These are phyloP conservation scores for Eulemur macaco DNA, from an alignment of 2,113 vertebrate genomes.

Conservation along the genomic window DNA sequence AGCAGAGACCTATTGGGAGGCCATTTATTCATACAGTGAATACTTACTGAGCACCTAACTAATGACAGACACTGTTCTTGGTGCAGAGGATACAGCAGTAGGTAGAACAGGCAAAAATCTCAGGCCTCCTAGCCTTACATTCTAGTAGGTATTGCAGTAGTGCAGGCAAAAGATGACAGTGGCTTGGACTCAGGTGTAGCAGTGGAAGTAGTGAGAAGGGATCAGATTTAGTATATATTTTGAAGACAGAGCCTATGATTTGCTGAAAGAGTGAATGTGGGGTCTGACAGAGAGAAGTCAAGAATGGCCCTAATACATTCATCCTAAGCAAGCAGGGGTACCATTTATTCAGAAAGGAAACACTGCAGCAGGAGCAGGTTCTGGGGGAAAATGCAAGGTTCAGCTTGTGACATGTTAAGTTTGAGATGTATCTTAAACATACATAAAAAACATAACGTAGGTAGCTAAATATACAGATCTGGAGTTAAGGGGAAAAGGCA, in stretches of 20 bases:
- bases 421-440: not conserved
- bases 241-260: not conserved
- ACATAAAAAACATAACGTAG: not conserved
- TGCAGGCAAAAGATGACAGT: not conserved
- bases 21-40: not conserved
- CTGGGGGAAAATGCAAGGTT: not conserved
- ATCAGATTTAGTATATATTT: not conserved
- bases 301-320: not conserved
- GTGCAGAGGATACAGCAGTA: not conserved
- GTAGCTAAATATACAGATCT: not conserved
- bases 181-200: not conserved
- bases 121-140: not conserved
- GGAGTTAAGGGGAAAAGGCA: not conserved
- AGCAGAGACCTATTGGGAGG: not conserved
- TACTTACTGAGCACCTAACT: not conserved
- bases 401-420: not conserved
- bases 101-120: not conserved
- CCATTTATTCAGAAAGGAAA: not conserved
- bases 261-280: not conserved
- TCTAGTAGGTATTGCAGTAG: not conserved
- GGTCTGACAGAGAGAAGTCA: not conserved
- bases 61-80: not conserved
- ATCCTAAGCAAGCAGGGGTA: not conserved
- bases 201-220: not conserved
- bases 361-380: not conserved